These are phyloP conservation scores for Caenorhabditis macrosperma DNA, from an alignment of 2,888 invertebrate genomes.

Conservation along the genomic window DNA sequence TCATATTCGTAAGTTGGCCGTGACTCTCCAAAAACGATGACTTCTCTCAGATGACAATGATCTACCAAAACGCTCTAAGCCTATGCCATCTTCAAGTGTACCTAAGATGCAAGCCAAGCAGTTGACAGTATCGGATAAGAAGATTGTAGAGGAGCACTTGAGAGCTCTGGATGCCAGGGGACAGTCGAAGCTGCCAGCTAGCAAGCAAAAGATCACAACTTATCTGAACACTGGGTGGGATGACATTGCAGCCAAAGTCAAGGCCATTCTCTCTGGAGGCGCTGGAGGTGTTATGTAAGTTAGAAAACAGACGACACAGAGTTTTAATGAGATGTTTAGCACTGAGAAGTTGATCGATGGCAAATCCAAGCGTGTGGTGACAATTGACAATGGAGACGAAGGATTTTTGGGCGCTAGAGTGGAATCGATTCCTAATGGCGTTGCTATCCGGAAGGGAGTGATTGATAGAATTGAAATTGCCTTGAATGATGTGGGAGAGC, in stretches of 20 bases:
- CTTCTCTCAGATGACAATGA: constrained; percentile 46
- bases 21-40: constrained; percentile 6
- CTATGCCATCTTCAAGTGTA: constrained; percentile 61
- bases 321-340: constrained; percentile 7
- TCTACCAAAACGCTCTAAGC: constrained; percentile 40
- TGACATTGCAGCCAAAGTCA: constrained; percentile 58
- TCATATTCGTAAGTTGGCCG: constrained; percentile 56
- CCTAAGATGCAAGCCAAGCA: constrained; percentile 60
- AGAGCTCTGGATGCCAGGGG: constrained; percentile 45
- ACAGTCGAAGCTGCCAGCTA: constrained; percentile 41
- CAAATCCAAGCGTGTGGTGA: constrained; percentile 30
- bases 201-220: constrained; percentile 51
- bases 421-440: constrained; percentile 57
- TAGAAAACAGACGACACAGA: background rate
- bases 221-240: constrained; percentile 52
- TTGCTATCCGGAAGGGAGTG: constrained; percentile 52
- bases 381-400: constrained; percentile 53
- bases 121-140: constrained; percentile 50
- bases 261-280: constrained; percentile 41
- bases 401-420: constrained; percentile 58
- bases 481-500: constrained; percentile 50
- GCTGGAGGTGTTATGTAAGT: constrained; percentile 50
- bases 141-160: constrained; percentile 55
- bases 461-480: constrained; percentile 53
- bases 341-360: constrained; percentile 55